These are phyloP conservation scores for Sinodicranocentrus sp. DNA, from an alignment of 2,888 invertebrate species.

Conservation along the genomic window DNA sequence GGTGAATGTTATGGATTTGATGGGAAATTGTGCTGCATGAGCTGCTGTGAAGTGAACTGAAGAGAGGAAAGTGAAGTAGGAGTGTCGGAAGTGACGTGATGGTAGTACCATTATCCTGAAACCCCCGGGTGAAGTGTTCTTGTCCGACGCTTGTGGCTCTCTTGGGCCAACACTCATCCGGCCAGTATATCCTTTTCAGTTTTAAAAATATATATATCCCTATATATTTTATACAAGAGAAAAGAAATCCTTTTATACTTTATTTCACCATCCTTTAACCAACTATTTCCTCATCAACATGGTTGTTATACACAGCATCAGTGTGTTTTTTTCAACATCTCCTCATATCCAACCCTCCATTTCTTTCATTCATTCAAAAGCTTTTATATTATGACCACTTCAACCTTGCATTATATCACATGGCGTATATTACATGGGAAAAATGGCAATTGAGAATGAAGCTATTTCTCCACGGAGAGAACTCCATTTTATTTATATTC, in stretches of 20 bases:
- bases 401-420: not conserved
- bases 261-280: too few relatives aligned
- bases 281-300: too few relatives aligned
- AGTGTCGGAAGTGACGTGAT: conserved; percentile 74
- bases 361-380: conserved; percentile 58
- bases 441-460: conserved; percentile 62
- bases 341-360: conserved; percentile 25
- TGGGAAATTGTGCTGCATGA: conserved; percentile 59
- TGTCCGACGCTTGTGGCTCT: conserved; percentile 73
- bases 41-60: conserved; percentile 53
- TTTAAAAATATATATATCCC: too few relatives aligned
- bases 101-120: conserved; percentile 70
- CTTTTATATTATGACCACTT: conserved; percentile 66
- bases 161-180: conserved; percentile 72
- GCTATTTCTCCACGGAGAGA: conserved; percentile 56
- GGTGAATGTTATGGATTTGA: conserved; percentile 57
- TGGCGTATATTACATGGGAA: not conserved
- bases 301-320: too few relatives aligned
- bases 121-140: conserved; percentile 72
- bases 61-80: conserved; percentile 68
- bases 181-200: too few relatives aligned
- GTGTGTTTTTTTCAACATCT: conserved; percentile 31
- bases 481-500: conserved; percentile 64
- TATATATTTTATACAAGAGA: too few relatives aligned
- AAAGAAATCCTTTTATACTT: too few relatives aligned